These are phyloP conservation scores for Sebastes steindachneri DNA, from an alignment of 2,797 vertebrate species.

Conservation along the genomic window DNA sequence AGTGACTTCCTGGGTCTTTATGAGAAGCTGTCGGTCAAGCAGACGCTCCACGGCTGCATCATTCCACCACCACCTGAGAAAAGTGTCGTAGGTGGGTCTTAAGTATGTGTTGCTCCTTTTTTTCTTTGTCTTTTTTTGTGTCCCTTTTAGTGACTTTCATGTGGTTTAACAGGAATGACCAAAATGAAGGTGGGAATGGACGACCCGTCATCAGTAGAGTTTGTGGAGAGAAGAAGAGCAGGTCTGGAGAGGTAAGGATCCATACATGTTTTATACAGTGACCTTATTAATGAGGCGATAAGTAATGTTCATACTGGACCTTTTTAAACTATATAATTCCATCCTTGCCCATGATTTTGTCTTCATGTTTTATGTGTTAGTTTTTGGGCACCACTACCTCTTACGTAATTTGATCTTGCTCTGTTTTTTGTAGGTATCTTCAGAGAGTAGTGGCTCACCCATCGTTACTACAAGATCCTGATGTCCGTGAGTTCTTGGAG, in stretches of 20 bases:
- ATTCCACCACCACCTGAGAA: conserved; percentile 95
- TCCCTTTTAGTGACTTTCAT: neutral
- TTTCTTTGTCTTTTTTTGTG: neutral
- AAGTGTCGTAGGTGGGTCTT: conserved; percentile 90
- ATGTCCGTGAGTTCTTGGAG: conserved; percentile 95
- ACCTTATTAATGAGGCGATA: neutral
- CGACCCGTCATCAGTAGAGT: conserved; percentile 95
- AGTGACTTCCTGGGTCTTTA: conserved; percentile 97
- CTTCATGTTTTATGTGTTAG: neutral
- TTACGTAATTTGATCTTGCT: neutral
- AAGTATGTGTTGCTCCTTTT: neutral
- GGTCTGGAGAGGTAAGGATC: conserved; percentile 81
- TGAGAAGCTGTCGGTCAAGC: conserved; percentile 94
- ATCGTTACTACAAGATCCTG: conserved; percentile 92
- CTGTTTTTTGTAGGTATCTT: conserved; percentile 85
- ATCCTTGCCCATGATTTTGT: neutral
- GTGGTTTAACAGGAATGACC: conserved; percentile 90
- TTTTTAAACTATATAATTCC: neutral
- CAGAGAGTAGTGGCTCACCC: conserved; percentile 92
- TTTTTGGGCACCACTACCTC: neutral
- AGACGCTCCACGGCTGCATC: conserved; percentile 92
- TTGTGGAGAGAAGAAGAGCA: conserved; percentile 92
- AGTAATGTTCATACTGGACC: neutral
- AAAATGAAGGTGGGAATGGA: conserved; percentile 99
- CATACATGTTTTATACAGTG: neutral